A percentile compares a stretch with the other conserved stretches of the same genome.
Evolutionary conservation across 2,797 vertebrate genomes (phyloP).

Genomic region (Aratinga solstitialis): DNA sequence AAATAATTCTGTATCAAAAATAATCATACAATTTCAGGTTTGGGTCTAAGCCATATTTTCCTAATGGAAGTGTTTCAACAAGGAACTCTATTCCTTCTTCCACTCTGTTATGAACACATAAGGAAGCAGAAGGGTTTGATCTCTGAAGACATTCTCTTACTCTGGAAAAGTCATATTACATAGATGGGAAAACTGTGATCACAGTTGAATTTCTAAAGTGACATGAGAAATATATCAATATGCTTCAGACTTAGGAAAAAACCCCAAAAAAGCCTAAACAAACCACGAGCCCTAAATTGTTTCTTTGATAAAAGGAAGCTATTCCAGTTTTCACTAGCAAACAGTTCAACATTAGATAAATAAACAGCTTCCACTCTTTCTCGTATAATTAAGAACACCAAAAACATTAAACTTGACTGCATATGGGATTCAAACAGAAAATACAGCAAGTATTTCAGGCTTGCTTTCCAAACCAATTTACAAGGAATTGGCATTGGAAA

Average conservation of each 20-base stretch:
- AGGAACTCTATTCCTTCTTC: not conserved
- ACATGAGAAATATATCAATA: not conserved
- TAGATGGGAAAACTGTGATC: not conserved
- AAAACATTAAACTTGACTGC: not conserved
- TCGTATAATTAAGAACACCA: not conserved
- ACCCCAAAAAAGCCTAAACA: not conserved
- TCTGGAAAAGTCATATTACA: not conserved
- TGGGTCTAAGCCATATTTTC: not conserved
- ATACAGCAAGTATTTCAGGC: not conserved
- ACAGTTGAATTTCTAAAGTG: not conserved
- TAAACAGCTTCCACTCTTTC: not conserved
- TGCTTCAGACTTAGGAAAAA: not conserved
- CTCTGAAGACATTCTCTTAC: not conserved
- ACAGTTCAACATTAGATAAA: not conserved
- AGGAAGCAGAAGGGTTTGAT: not conserved
- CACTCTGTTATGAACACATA: not conserved
- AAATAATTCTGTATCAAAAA: not conserved
- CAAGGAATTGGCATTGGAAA: slow-evolving; percentile 33
- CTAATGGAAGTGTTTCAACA: not conserved
- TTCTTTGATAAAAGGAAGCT: not conserved
- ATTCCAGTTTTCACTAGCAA: not conserved
- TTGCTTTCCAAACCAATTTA: slow-evolving; percentile 39
- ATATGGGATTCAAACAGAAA: not conserved
- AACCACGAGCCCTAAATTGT: not conserved
- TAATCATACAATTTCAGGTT: not conserved